Percentiles rank a stretch among this genome's conserved stretches.
Evolutionary conservation across 2,888 invertebrate species (phyloP).

Genomic region (Chaitophorus viminalis): DNA sequence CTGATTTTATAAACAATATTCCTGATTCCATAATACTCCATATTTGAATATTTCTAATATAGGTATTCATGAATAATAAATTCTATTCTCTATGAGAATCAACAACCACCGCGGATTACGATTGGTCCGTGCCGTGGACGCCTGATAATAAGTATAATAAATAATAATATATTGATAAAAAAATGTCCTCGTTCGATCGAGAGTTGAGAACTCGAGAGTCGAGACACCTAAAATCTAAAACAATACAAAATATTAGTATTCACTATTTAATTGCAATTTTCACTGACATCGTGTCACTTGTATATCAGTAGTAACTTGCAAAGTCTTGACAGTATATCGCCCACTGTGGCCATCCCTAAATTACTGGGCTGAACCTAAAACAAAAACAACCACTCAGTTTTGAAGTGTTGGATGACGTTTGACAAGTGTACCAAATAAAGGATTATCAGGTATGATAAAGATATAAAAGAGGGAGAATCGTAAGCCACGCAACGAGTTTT

Average conservation of each 20-base stretch:
- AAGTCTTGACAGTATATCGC: not conserved
- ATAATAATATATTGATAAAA: not conserved
- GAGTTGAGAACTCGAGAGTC: too few relatives aligned
- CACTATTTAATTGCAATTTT: not conserved
- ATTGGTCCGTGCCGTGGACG: too few relatives aligned
- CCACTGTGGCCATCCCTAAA: not conserved
- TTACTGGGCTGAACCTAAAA: not conserved
- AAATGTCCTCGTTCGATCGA: not conserved
- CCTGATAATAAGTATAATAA: too few relatives aligned
- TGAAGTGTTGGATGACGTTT: not conserved
- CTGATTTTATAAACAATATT: too few relatives aligned
- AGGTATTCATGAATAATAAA: too few relatives aligned
- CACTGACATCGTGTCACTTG: not conserved
- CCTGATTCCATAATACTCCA: too few relatives aligned
- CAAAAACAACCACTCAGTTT: not conserved
- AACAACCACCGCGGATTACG: too few relatives aligned
- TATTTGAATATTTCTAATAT: too few relatives aligned
- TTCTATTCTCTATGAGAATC: too few relatives aligned
- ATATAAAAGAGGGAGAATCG: not conserved
- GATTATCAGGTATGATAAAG: not conserved
- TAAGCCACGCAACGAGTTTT: not conserved
- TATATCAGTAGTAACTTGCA: not conserved
- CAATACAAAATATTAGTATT: not conserved
- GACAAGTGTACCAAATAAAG: not conserved
- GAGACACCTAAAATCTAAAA: not conserved